Conservation (phyloP, 2,113 vertebrate species). For the Tetrax tetrax region DNA sequence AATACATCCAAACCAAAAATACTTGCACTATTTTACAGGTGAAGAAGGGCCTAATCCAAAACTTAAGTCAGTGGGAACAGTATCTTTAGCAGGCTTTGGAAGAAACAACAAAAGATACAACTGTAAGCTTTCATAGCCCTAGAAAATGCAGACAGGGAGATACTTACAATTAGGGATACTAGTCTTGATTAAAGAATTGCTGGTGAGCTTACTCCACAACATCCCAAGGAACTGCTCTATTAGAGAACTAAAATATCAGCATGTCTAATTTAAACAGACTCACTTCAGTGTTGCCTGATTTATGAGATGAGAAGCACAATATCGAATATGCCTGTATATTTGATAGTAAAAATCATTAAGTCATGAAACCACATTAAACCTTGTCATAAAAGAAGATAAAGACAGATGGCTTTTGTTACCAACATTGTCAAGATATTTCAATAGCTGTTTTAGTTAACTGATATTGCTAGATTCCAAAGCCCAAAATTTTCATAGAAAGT, state of each 20-base stretch:
- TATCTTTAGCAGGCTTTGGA: constrained; percentile 12
- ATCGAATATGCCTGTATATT: neutral
- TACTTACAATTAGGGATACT: neutral
- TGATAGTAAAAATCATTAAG: neutral
- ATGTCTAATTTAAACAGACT: constrained; percentile 11
- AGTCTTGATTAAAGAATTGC: constrained; percentile 5
- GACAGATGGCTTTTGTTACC: neutral
- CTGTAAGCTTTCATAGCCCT: neutral
- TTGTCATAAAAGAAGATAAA: neutral
- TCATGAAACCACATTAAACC: neutral
- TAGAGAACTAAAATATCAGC: neutral
- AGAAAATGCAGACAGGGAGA: neutral
- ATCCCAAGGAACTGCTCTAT: neutral
- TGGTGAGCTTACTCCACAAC: neutral
- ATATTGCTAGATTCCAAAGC: neutral
- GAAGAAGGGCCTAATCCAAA: neutral
- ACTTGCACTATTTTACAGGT: neutral
- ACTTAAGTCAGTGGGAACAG: neutral
- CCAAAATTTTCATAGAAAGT: neutral
- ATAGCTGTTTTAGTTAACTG: neutral
- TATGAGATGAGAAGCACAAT: neutral
- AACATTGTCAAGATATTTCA: neutral
- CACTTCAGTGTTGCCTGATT: neutral
- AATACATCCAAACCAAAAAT: neutral
- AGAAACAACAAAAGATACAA: neutral